Conservation (phyloP, 2,797 vertebrate species). For the Malacoraja senta region DNA sequence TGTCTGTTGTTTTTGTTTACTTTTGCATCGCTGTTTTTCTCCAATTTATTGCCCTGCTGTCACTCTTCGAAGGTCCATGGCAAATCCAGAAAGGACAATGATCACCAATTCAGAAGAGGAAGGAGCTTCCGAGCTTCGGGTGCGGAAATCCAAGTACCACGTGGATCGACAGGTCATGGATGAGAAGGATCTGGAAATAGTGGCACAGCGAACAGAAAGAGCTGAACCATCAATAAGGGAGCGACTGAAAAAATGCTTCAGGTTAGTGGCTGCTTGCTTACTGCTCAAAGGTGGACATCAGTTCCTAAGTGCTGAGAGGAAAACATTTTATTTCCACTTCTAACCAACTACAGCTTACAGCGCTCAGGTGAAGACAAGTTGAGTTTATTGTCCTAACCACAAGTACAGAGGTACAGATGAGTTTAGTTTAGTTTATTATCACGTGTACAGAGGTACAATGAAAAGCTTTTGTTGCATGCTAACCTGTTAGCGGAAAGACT, state of each 20-base stretch:
- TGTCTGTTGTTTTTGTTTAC: not conserved
- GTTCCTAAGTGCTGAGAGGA: not conserved
- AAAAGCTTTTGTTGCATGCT: too few species aligned
- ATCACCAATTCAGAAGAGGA: not conserved
- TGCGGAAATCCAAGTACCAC: constrained; percentile 46
- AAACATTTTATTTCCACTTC: not conserved
- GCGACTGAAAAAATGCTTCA: not conserved
- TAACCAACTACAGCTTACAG: not conserved
- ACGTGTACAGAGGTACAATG: too few species aligned
- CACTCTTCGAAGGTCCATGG: not conserved
- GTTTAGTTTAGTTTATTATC: too few species aligned
- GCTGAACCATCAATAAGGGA: constrained; percentile 24
- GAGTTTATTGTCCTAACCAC: too few species aligned
- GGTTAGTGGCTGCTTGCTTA: not conserved
- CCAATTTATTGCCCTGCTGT: not conserved
- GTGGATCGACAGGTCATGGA: constrained; percentile 67
- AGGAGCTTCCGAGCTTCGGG: not conserved
- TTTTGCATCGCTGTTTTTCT: not conserved
- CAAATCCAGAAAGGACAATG: not conserved
- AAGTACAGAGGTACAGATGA: too few species aligned
- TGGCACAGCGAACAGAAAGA: constrained; percentile 58
- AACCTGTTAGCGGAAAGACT: too few species aligned
- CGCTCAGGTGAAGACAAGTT: too few species aligned
- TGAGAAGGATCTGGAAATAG: constrained; percentile 70
- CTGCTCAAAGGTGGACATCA: too few species aligned